Conservation (phyloP, 2,797 vertebrate species). For the Rhodeus uyekii region DNA sequence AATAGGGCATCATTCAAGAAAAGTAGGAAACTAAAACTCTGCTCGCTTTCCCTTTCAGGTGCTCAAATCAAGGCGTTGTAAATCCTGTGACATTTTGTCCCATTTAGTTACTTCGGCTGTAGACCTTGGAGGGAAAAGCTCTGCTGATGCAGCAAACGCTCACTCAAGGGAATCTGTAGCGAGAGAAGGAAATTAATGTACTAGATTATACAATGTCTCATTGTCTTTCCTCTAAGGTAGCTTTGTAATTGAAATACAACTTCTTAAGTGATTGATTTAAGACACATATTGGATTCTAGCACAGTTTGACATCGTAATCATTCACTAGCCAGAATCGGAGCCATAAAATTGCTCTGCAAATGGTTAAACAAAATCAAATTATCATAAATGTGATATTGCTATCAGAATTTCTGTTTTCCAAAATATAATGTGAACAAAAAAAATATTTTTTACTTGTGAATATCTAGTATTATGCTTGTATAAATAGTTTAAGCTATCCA, state of each 20-base stretch:
- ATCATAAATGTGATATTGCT: no score
- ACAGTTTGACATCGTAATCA: background rate
- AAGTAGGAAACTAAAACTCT: background rate
- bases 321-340: background rate
- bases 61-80: background rate
- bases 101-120: background rate
- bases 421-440: no score
- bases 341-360: no score
- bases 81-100: constrained; percentile 7
- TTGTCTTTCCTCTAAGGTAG: background rate
- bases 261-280: constrained; percentile 1
- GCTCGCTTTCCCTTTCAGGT: background rate
- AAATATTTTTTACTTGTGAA: no score
- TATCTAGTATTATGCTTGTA: no score
- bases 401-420: no score
- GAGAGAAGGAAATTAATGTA: background rate
- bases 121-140: background rate
- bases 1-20: background rate
- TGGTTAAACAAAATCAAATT: no score
- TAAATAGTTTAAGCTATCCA: no score
- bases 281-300: background rate
- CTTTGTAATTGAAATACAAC: constrained; percentile 8
- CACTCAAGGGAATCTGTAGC: background rate
- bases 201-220: background rate
- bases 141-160: constrained; percentile 5